phyloP scores from a whole-genome alignment of 2,797 vertebrate genomes.

The Falco concolor region DNA sequence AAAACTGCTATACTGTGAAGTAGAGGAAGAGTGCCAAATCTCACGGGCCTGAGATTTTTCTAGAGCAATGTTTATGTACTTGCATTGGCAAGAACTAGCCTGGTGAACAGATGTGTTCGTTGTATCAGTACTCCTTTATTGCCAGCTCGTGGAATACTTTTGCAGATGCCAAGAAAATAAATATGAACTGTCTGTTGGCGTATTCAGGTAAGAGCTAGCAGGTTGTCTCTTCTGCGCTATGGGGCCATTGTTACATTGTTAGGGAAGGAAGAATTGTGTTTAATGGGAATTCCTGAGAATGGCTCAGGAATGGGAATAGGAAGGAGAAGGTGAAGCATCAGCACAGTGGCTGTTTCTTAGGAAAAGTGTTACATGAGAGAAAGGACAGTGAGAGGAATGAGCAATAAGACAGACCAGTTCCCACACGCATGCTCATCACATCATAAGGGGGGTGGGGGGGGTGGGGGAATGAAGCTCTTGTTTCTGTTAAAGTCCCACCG shows the following conservation, averaged over 20 bases:
- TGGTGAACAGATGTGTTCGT: background rate
- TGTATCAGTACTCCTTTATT: background rate
- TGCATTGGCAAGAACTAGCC: slow-evolving; percentile 18
- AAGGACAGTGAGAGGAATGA: background rate
- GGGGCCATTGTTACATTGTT: background rate
- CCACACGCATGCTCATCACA: background rate
- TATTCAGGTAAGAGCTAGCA: background rate
- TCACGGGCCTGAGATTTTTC: slow-evolving; percentile 21
- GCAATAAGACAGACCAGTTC: background rate
- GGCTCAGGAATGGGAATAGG: background rate
- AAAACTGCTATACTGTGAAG: background rate
- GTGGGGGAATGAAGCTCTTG: background rate
- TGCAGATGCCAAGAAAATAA: slow-evolving; percentile 22
- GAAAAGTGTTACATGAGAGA: background rate
- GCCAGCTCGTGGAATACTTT: background rate
- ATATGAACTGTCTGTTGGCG: background rate
- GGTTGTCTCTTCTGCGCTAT: background rate
- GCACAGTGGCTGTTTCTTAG: background rate
- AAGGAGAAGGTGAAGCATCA: background rate
- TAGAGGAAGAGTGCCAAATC: slow-evolving; percentile 5
- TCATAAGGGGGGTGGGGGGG: background rate
- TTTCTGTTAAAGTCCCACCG: background rate
- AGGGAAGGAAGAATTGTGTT: background rate
- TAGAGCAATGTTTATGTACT: slow-evolving; percentile 16
- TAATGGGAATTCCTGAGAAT: background rate